These are phyloP conservation scores for Limanda limanda DNA, from an alignment of 2,113 vertebrate genomes.

Conservation along the genomic window DNA sequence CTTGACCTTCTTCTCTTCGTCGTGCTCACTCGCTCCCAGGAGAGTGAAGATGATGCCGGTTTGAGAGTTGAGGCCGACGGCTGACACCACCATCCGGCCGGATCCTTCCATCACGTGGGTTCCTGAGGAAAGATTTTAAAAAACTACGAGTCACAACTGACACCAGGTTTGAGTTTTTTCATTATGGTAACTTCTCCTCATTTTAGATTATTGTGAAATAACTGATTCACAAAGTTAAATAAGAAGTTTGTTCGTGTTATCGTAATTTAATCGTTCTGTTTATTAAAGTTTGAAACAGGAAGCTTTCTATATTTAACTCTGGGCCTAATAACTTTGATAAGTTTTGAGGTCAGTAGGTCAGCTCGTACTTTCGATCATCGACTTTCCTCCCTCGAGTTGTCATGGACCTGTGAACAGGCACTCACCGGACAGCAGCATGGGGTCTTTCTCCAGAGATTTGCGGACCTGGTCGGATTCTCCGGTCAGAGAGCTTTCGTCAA, in stretches of 20 bases:
- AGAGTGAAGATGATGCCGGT: slow-evolving; percentile 98
- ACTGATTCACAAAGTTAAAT: background rate
- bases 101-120: slow-evolving; percentile 99
- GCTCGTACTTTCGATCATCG: background rate
- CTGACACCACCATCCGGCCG: slow-evolving; percentile 93
- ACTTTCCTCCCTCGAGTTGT: background rate
- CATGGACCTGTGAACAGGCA: background rate
- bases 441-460: slow-evolving; percentile 93
- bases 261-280: background rate
- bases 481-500: slow-evolving; percentile 96
- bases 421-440: slow-evolving; percentile 95
- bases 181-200: background rate
- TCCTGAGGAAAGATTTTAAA: slow-evolving; percentile 75
- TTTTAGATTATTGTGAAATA: slow-evolving; percentile 1
- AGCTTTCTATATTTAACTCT: background rate
- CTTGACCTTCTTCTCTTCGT: slow-evolving; percentile 93
- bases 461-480: slow-evolving; percentile 96
- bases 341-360: background rate
- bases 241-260: background rate
- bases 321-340: background rate
- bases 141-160: background rate
- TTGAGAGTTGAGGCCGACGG: slow-evolving; percentile 95
- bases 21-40: slow-evolving; percentile 88
- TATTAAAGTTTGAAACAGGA: background rate
- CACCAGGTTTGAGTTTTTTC: background rate